These are phyloP conservation scores for Dasysyrphus tricinctus DNA, from an alignment of 2,888 invertebrate species.

Conservation along the genomic window DNA sequence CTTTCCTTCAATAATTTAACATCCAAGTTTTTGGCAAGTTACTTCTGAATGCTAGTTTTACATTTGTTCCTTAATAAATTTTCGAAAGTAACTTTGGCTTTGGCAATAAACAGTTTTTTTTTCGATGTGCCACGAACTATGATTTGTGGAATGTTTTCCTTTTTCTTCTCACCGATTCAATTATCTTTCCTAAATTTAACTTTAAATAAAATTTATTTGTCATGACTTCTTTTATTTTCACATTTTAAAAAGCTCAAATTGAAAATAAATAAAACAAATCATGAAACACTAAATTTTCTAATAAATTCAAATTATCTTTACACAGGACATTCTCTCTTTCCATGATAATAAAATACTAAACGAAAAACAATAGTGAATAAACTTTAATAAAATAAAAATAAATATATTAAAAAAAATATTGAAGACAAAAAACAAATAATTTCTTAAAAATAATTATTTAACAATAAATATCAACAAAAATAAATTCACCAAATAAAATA, in stretches of 20 bases:
- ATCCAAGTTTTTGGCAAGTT: no score
- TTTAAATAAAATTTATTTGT: not conserved
- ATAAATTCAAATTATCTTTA: not conserved
- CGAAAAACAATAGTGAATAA: constrained; percentile 4
- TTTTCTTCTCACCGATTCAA: no score
- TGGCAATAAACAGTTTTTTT: no score
- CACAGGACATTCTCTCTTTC: constrained; percentile 5
- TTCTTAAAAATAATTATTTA: constrained; percentile 23
- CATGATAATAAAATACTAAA: not conserved
- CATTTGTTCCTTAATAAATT: no score
- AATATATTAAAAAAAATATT: not conserved
- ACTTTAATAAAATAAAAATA: constrained; percentile 1
- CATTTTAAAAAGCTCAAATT: not conserved
- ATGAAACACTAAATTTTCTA: not conserved
- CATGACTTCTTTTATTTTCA: not conserved
- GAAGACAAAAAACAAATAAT: constrained; percentile 9
- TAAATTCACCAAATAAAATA: constrained; percentile 59
- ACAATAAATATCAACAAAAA: constrained; percentile 45
- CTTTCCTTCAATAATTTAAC: no score
- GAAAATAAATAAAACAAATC: no score
- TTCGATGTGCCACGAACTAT: no score
- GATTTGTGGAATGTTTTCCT: no score
- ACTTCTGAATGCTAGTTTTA: no score
- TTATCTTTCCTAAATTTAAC: no score
- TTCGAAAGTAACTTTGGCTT: no score